Conservation (phyloP, 1,140 invertebrate genomes). For the Dufourea novaeangliae region DNA sequence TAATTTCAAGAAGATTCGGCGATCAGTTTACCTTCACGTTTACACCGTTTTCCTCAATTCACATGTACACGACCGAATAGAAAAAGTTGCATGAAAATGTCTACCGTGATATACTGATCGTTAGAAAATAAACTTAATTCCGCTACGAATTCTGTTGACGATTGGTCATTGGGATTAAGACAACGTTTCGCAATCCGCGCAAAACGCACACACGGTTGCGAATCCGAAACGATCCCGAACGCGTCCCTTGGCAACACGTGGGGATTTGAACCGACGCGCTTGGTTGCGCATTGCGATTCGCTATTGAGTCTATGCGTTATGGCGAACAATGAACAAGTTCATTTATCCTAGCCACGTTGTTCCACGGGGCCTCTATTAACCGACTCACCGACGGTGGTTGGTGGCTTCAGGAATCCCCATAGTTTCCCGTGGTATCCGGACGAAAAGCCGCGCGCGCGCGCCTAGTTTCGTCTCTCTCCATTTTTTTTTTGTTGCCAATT, state of each 20-base stretch:
- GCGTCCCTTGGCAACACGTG: conserved; percentile 25
- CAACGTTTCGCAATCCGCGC: no score
- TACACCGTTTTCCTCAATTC: no score
- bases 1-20: no score
- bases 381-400: not conserved
- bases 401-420: conserved; percentile 6
- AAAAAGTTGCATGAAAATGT: no score
- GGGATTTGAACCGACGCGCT: conserved; percentile 39
- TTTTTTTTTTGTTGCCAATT: not conserved
- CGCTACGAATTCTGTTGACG: no score
- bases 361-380: conserved; percentile 40
- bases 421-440: conserved; percentile 10
- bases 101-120: no score
- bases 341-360: conserved; percentile 33
- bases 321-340: conserved; percentile 52
- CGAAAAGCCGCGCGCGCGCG: conserved; percentile 34
- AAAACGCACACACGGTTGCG: not conserved
- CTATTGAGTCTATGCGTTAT: no score
- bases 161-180: no score
- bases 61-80: no score
- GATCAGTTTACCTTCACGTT: no score
- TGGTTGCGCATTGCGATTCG: conserved; percentile 20
- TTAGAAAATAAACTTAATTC: no score
- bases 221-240: not conserved
- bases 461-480: no score